Evolutionary conservation across 2,113 vertebrate species (phyloP).

Genomic region (Rhinolophus sinicus): DNA sequence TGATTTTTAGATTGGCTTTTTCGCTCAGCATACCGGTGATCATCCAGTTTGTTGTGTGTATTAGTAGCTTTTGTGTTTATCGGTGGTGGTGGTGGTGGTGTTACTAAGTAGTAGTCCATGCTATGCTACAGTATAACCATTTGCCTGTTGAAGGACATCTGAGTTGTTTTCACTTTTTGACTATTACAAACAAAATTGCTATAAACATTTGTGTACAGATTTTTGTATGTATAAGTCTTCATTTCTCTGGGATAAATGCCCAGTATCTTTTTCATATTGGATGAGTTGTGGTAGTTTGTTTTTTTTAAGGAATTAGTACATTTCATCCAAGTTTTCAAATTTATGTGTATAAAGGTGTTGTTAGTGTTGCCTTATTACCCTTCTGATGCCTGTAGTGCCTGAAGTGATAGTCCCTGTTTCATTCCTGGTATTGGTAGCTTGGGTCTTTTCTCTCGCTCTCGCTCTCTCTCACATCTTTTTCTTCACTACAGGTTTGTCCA

Average conservation of each 20-base stretch:
- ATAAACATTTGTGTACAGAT: neutral
- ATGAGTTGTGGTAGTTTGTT: neutral
- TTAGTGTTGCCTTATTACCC: neutral
- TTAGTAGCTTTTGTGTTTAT: neutral
- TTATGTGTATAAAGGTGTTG: neutral
- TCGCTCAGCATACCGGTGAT: neutral
- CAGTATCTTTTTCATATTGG: neutral
- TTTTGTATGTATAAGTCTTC: constrained; percentile 15
- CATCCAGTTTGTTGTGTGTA: neutral
- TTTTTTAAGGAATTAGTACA: neutral
- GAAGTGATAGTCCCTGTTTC: neutral
- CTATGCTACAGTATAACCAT: neutral
- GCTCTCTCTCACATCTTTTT: neutral
- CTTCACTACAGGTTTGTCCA: neutral
- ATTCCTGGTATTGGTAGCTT: neutral
- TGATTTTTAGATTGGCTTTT: neutral
- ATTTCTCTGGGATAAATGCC: constrained; percentile 8
- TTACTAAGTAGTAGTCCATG: neutral
- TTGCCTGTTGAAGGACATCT: neutral
- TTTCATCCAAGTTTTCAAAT: neutral
- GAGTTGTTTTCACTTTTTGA: neutral
- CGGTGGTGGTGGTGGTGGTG: no score
- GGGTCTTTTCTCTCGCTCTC: neutral
- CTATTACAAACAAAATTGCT: neutral
- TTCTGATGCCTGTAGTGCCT: neutral